Conservation (phyloP, 2,113 vertebrate genomes). For the Electrona antarctica region DNA sequence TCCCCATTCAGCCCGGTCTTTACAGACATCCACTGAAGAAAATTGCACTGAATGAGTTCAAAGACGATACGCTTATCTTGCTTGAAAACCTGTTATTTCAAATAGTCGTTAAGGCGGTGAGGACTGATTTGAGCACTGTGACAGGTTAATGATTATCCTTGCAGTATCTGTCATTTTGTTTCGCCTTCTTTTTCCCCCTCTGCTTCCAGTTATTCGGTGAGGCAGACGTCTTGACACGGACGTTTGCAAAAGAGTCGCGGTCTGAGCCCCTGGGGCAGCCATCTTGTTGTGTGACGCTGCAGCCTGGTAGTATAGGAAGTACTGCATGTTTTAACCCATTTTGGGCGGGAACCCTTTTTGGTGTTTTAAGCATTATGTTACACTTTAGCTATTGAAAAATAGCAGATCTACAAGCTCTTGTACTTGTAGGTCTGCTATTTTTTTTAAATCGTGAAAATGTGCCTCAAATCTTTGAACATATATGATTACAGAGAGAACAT, state of each 20-base stretch:
- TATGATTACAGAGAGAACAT: too few relatives aligned
- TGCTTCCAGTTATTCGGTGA: constrained; percentile 37
- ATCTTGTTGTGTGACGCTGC: constrained; percentile 1
- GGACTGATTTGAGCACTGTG: constrained; percentile 45
- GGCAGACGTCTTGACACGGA: constrained; percentile 43
- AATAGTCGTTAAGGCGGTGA: constrained; percentile 25
- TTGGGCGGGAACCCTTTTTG: too few relatives aligned
- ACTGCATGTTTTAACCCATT: constrained; percentile 22
- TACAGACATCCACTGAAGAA: constrained; percentile 36
- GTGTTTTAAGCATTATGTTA: too few relatives aligned
- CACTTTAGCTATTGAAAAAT: too few relatives aligned
- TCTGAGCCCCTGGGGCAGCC: constrained; percentile 24
- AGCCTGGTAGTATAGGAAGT: neutral
- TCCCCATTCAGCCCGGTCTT: constrained; percentile 18
- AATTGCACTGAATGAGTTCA: constrained; percentile 33
- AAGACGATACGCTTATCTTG: constrained; percentile 41
- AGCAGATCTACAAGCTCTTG: too few relatives aligned
- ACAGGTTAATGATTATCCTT: constrained; percentile 56
- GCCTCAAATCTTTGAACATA: too few relatives aligned
- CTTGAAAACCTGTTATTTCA: constrained; percentile 50
- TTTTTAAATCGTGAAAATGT: too few relatives aligned
- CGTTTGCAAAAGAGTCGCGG: constrained; percentile 32
- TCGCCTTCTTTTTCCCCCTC: constrained; percentile 29
- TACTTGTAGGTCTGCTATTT: too few relatives aligned
- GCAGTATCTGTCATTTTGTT: constrained; percentile 40